A percentile compares a stretch with the other conserved stretches of the same genome.
Conservation (phyloP, 2,888 invertebrate species). For the Azorinus chamasolen region DNA sequence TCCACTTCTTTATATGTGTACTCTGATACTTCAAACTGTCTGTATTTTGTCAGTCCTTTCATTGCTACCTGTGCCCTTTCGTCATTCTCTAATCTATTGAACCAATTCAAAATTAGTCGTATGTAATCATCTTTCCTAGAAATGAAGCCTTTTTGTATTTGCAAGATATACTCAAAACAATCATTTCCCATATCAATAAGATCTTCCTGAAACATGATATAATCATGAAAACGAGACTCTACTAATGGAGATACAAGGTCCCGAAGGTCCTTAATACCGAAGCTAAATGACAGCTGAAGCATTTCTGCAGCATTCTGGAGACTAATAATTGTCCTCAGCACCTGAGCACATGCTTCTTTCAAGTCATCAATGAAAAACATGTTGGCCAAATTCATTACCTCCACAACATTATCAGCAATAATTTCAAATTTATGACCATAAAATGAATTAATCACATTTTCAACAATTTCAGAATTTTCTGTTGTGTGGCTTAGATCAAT, state of each 20-base stretch:
- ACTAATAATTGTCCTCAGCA: too few species aligned
- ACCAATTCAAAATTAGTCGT: slow-evolving; percentile 9
- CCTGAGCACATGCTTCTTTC: too few species aligned
- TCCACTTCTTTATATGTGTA: too few species aligned
- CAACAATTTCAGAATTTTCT: slow-evolving; percentile 30
- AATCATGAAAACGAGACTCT: slow-evolving; percentile 39
- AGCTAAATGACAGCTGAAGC: too few species aligned
- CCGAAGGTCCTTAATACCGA: slow-evolving; percentile 15
- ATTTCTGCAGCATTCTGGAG: too few species aligned
- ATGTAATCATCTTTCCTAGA: too few species aligned
- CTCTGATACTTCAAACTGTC: slow-evolving; percentile 8
- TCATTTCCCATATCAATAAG: slow-evolving; percentile 8
- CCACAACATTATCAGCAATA: slow-evolving; percentile 31
- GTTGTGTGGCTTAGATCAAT: slow-evolving; percentile 36
- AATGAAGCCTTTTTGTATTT: too few species aligned
- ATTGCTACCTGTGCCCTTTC: slow-evolving; percentile 30
- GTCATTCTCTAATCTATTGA: slow-evolving; percentile 19
- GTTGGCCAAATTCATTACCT: slow-evolving; percentile 34
- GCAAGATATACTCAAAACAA: slow-evolving; percentile 16
- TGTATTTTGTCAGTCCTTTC: slow-evolving; percentile 10
- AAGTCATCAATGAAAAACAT: slow-evolving; percentile 11
- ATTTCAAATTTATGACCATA: slow-evolving; percentile 43
- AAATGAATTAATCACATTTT: slow-evolving; percentile 39
- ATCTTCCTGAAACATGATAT: slow-evolving; percentile 38
- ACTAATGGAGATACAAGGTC: slow-evolving; percentile 31